A percentile compares a stretch with the other conserved stretches of the same genome.
Evolutionary conservation across 2,797 vertebrate genomes (phyloP).

Genomic region (Sus cebifrons): DNA sequence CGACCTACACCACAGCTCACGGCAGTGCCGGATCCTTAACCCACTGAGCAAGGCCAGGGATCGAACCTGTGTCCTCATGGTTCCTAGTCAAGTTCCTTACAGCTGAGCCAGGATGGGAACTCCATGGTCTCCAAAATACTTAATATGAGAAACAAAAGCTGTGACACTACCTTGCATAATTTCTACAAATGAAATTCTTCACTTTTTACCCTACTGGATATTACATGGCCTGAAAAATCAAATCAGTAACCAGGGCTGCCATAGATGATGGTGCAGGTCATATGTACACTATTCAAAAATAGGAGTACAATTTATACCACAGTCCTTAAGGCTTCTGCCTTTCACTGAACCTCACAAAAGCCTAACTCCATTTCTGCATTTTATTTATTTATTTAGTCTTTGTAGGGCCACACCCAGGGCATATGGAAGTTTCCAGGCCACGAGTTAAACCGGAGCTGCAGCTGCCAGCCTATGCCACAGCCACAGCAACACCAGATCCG

Average conservation of each 20-base stretch:
- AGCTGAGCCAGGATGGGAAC: no score
- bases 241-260: neutral
- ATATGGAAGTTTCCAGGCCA: no score
- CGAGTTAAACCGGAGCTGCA: no score
- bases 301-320: neutral
- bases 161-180: neutral
- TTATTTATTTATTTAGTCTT: neutral
- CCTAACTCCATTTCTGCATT: neutral
- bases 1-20: no score
- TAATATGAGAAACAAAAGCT: conserved; percentile 31
- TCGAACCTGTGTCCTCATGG: no score
- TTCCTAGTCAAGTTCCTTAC: no score
- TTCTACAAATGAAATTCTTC: conserved; percentile 53
- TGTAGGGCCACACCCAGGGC: no score
- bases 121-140: neutral
- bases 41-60: no score
- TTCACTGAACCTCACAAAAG: neutral
- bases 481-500: no score
- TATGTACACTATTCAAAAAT: neutral
- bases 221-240: conserved; percentile 40
- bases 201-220: neutral
- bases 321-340: neutral
- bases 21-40: no score
- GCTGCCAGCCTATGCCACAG: no score
- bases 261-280: neutral